Conservation (phyloP, 2,888 invertebrate genomes). For the Epirrita christyi region DNA sequence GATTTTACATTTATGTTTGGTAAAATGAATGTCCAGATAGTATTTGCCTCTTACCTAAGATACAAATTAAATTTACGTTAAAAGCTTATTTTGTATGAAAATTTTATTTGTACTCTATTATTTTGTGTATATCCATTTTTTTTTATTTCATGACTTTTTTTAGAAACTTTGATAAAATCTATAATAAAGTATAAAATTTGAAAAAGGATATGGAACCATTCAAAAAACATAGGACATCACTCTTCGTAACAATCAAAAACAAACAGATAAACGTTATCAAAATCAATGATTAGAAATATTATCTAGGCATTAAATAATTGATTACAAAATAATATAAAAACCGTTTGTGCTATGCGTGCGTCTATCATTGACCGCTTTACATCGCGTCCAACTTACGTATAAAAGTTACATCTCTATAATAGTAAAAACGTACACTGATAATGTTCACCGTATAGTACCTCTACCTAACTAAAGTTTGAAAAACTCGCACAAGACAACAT, state of each 20-base stretch:
- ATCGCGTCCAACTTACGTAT: constrained; percentile 69
- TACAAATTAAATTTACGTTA: neutral
- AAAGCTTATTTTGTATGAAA: constrained; percentile 51
- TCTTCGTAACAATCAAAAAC: constrained; percentile 15
- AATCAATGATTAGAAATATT: constrained; percentile 18
- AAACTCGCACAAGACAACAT: constrained; percentile 67
- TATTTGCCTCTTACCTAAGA: neutral
- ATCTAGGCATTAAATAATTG: constrained; percentile 25
- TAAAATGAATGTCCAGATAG: too few relatives aligned
- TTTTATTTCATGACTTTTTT: constrained; percentile 35
- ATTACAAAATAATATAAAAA: constrained; percentile 24
- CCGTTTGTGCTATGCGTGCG: constrained; percentile 68
- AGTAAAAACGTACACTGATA: constrained; percentile 49
- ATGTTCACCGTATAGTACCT: constrained; percentile 39
- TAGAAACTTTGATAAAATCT: constrained; percentile 38
- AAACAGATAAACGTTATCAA: constrained; percentile 3
- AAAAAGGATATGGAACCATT: constrained; percentile 48
- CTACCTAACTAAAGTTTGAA: constrained; percentile 37
- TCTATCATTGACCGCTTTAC: constrained; percentile 52
- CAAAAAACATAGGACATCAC: constrained; percentile 29
- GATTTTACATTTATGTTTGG: too few relatives aligned
- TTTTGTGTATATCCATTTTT: constrained; percentile 35
- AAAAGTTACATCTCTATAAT: constrained; percentile 62
- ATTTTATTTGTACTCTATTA: constrained; percentile 55
- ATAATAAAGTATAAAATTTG: constrained; percentile 39